phyloP scores from a whole-genome alignment of 2,888 invertebrate genomes.

The Hecatera dysodea region DNA sequence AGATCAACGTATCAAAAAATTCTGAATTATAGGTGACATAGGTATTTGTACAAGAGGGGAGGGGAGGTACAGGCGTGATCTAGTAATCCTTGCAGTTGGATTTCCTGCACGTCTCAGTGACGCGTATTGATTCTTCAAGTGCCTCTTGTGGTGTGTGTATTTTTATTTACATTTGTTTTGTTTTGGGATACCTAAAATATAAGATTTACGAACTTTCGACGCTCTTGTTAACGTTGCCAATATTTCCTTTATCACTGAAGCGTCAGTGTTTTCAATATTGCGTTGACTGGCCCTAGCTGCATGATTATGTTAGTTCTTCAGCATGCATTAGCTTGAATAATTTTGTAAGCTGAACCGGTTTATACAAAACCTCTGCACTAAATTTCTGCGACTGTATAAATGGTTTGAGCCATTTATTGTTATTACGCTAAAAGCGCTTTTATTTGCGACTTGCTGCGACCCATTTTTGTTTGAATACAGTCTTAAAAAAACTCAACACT shows the following conservation, averaged over 20 bases:
- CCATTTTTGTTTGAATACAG: not conserved
- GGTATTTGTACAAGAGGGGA: too few relatives aligned
- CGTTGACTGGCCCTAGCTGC: too few relatives aligned
- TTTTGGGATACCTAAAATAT: not conserved
- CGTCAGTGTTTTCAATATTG: not conserved
- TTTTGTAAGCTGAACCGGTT: not conserved
- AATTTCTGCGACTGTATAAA: not conserved
- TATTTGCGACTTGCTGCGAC: not conserved
- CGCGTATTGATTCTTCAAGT: too few relatives aligned
- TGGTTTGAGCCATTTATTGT: constrained; percentile 3
- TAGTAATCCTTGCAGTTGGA: too few relatives aligned
- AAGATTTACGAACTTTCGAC: not conserved
- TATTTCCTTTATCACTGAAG: not conserved
- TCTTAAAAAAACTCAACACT: constrained; percentile 9
- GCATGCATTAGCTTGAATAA: too few relatives aligned
- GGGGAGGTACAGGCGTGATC: too few relatives aligned
- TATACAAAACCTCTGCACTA: not conserved
- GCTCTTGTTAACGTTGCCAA: not conserved
- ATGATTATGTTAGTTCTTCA: too few relatives aligned
- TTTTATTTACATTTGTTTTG: not conserved
- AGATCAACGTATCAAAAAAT: too few relatives aligned
- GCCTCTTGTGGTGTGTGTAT: not conserved
- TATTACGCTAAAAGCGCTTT: not conserved
- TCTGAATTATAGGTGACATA: too few relatives aligned
- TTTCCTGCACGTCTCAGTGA: too few relatives aligned